Conservation (phyloP, 2,113 vertebrate genomes). For the Pseudorasbora parva region DNA sequence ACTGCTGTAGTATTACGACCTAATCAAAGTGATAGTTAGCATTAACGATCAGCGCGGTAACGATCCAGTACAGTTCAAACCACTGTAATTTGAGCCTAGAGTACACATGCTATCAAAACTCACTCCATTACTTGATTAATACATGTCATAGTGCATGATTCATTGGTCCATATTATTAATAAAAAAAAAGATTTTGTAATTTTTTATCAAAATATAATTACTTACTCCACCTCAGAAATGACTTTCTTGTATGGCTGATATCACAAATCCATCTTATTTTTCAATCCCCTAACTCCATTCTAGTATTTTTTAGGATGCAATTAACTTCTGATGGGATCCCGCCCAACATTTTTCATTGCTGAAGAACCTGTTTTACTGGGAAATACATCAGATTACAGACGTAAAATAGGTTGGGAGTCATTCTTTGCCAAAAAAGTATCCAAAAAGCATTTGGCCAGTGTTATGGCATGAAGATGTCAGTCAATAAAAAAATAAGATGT, state of each 20-base stretch:
- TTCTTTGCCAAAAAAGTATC: too few species aligned
- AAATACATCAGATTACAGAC: too few species aligned
- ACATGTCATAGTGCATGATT: not conserved
- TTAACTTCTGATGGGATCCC: not conserved
- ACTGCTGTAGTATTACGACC: not conserved
- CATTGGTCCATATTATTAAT: not conserved
- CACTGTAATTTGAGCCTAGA: not conserved
- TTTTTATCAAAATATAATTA: not conserved
- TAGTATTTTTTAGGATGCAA: not conserved
- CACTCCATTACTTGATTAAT: not conserved
- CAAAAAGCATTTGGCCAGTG: too few species aligned
- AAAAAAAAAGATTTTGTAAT: not conserved
- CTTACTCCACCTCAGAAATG: not conserved
- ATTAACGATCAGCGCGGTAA: not conserved
- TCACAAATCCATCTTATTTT: not conserved
- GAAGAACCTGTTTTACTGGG: too few species aligned
- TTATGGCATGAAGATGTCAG: too few species aligned
- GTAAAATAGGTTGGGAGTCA: too few species aligned
- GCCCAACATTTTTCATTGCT: not conserved
- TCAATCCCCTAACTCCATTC: too few species aligned
- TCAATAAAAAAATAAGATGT: too few species aligned
- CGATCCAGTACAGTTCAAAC: not conserved
- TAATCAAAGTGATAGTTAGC: not conserved
- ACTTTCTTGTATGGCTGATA: not conserved
- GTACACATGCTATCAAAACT: not conserved